These are phyloP conservation scores for Acanthaster planci DNA, from an alignment of 35 echinoderm and acorn worm genomes.

Conservation along the genomic window DNA sequence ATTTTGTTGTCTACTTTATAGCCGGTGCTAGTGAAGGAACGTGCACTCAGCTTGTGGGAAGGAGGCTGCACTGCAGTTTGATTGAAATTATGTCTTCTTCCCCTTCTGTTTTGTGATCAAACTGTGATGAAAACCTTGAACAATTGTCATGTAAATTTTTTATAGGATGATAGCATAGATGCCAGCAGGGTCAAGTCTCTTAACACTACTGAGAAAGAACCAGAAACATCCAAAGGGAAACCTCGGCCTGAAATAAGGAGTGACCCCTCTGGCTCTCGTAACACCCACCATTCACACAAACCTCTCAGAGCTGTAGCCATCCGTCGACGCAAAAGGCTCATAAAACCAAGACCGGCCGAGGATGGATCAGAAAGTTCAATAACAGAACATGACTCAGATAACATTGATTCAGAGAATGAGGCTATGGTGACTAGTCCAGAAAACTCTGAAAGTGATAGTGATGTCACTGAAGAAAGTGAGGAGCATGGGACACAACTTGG, in stretches of 20 bases:
- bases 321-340: conserved; percentile 22
- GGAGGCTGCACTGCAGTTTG: too few species aligned
- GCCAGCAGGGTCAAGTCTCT: neutral
- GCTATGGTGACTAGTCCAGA: conserved; percentile 72
- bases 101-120: too few species aligned
- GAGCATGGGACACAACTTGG: conserved; percentile 49
- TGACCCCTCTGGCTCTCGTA: neutral
- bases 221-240: neutral
- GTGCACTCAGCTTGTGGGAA: too few species aligned
- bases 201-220: neutral
- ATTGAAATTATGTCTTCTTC: too few species aligned
- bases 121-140: too few species aligned
- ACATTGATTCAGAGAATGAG: conserved; percentile 75
- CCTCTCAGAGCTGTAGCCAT: neutral
- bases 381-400: conserved; percentile 65
- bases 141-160: neutral
- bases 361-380: conserved; percentile 32
- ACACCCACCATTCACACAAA: neutral
- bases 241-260: neutral
- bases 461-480: conserved; percentile 64
- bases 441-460: conserved; percentile 64
- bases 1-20: too few species aligned
- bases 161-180: neutral
- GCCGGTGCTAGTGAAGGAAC: too few species aligned
- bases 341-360: conserved; percentile 13